These are phyloP conservation scores for Gallirallus australis DNA, from an alignment of 2,797 vertebrate species.

Conservation along the genomic window DNA sequence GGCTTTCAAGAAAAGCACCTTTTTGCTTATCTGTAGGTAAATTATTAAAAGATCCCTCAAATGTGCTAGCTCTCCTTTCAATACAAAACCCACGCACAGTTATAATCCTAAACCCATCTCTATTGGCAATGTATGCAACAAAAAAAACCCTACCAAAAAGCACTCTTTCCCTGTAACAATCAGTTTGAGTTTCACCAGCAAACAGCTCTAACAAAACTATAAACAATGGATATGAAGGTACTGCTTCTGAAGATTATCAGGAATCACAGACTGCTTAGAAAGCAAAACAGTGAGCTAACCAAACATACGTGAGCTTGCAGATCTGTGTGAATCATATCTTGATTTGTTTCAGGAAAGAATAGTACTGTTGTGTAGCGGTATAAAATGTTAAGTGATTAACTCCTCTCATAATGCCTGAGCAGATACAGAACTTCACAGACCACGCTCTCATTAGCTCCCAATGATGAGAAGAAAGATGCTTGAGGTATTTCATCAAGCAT, in stretches of 20 bases:
- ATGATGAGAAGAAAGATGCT: not conserved
- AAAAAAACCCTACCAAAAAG: not conserved
- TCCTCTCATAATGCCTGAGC: not conserved
- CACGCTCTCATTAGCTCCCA: not conserved
- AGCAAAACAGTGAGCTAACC: not conserved
- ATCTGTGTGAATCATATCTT: not conserved
- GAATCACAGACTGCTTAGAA: not conserved
- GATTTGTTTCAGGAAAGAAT: not conserved
- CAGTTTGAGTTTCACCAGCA: not conserved
- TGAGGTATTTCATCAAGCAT: not conserved
- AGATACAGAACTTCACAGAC: not conserved
- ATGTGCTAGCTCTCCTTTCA: not conserved
- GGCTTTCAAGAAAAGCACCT: not conserved
- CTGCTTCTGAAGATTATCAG: not conserved
- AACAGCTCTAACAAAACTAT: not conserved
- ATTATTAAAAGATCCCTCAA: not conserved
- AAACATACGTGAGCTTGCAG: not conserved
- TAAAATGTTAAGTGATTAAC: not conserved
- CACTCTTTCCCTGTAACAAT: not conserved
- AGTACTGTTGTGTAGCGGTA: not conserved
- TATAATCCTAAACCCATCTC: not conserved
- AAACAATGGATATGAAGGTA: accelerated
- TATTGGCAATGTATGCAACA: not conserved
- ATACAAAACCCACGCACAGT: not conserved
- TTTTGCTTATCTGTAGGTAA: not conserved